Conservation (phyloP, 2,797 vertebrate species). For the Anas flavirostris region DNA sequence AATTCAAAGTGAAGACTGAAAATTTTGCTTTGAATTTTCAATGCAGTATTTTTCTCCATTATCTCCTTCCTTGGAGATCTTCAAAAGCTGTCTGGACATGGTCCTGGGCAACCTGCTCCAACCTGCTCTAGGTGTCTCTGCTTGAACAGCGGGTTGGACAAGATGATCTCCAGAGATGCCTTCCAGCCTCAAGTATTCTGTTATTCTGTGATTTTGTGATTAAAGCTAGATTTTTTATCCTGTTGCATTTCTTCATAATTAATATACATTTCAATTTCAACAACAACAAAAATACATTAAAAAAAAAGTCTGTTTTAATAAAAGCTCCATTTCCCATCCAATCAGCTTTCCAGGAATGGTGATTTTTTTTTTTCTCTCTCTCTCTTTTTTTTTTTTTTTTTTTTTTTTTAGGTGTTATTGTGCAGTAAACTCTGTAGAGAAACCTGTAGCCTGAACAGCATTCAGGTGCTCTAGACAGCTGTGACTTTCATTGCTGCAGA, state of each 20-base stretch:
- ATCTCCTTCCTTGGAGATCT: neutral
- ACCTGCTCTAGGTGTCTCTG: too few species aligned
- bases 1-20: neutral
- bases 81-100: too few species aligned
- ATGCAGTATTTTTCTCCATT: neutral
- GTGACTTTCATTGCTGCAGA: neutral
- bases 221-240: neutral
- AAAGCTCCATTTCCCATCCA: neutral
- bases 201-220: too few species aligned
- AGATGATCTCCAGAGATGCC: too few species aligned
- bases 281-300: neutral
- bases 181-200: too few species aligned
- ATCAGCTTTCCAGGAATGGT: slow-evolving; percentile 8
- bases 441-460: neutral
- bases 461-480: neutral
- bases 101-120: too few species aligned
- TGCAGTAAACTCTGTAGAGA: neutral
- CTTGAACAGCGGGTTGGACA: too few species aligned
- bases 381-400: neutral
- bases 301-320: neutral
- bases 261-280: neutral
- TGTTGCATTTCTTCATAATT: neutral
- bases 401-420: neutral
- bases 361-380: neutral
- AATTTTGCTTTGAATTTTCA: neutral